Conservation (phyloP, 2,888 invertebrate genomes). For the Dolichomitus sp. region DNA sequence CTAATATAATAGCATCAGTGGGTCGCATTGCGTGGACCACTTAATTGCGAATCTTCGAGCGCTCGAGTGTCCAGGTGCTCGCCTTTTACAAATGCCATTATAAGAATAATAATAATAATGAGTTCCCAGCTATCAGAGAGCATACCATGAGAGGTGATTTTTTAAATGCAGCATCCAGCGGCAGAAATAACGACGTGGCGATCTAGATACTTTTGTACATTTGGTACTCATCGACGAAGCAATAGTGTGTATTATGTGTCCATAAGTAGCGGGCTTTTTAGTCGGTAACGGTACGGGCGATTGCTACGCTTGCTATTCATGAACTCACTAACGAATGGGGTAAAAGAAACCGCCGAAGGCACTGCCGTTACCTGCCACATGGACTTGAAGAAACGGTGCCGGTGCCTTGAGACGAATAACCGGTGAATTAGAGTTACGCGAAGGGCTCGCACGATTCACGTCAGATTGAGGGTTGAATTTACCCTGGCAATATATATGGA, state of each 20-base stretch:
- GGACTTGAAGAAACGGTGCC: slow-evolving; percentile 27
- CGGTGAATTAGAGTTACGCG: slow-evolving; percentile 24
- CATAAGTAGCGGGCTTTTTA: slow-evolving; percentile 10
- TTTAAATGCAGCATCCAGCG: slow-evolving; percentile 2
- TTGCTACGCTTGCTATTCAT: slow-evolving; percentile 26
- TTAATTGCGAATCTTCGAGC: slow-evolving; percentile 81
- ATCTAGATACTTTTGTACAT: slow-evolving; percentile 47
- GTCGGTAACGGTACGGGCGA: slow-evolving; percentile 37
- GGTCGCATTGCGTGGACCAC: slow-evolving; percentile 16
- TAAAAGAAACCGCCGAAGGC: slow-evolving; percentile 39
- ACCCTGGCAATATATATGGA: not conserved
- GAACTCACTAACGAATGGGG: slow-evolving; percentile 25
- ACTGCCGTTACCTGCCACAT: slow-evolving; percentile 52
- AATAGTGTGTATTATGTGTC: slow-evolving; percentile 1
- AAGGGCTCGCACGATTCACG: slow-evolving; percentile 43
- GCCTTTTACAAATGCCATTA: slow-evolving; percentile 28
- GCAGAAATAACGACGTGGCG: slow-evolving; percentile 25
- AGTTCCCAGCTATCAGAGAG: not conserved
- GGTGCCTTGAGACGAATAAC: slow-evolving; percentile 42
- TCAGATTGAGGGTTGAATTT: slow-evolving; percentile 34
- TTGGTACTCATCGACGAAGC: slow-evolving; percentile 34
- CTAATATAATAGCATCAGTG: slow-evolving; percentile 23
- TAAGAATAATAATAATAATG: slow-evolving; percentile 49
- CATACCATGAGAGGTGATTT: slow-evolving; percentile 1
- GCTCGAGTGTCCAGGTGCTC: slow-evolving; percentile 82